Conservation (phyloP, 1,140 invertebrate species). For the Papilio polyxenes region DNA sequence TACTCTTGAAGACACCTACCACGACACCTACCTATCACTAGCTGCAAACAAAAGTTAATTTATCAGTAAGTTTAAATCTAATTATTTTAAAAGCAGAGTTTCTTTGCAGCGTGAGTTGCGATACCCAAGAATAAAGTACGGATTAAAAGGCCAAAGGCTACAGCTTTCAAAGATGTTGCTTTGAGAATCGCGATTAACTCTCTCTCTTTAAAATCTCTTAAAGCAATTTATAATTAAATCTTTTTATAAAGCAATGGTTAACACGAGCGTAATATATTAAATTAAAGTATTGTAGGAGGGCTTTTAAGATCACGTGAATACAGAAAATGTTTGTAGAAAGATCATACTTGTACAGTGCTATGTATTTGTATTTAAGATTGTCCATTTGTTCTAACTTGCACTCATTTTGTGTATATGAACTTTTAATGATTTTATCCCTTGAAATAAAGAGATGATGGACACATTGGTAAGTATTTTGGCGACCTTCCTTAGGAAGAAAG, state of each 20-base stretch:
- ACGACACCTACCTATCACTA: not conserved
- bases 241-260: not conserved
- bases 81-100: not conserved
- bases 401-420: too few species aligned
- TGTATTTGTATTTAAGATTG: too few species aligned
- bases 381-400: too few species aligned
- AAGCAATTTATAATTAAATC: slow-evolving; percentile 7
- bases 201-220: not conserved
- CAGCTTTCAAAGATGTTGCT: not conserved
- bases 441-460: too few species aligned
- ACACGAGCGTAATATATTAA: not conserved
- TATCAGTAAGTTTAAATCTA: not conserved
- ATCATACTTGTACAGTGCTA: too few species aligned
- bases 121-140: not conserved
- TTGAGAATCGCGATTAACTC: slow-evolving; percentile 4
- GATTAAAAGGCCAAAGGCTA: slow-evolving; percentile 9
- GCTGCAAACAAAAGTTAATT: not conserved
- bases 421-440: too few species aligned
- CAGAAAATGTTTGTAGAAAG: too few species aligned
- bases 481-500: too few species aligned
- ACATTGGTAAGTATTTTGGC: too few species aligned
- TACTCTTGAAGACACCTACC: not conserved
- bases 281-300: too few species aligned
- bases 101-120: not conserved
- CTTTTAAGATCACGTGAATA: too few species aligned